Conservation (phyloP, 2,888 invertebrate species). For the Campoletis raptor region DNA sequence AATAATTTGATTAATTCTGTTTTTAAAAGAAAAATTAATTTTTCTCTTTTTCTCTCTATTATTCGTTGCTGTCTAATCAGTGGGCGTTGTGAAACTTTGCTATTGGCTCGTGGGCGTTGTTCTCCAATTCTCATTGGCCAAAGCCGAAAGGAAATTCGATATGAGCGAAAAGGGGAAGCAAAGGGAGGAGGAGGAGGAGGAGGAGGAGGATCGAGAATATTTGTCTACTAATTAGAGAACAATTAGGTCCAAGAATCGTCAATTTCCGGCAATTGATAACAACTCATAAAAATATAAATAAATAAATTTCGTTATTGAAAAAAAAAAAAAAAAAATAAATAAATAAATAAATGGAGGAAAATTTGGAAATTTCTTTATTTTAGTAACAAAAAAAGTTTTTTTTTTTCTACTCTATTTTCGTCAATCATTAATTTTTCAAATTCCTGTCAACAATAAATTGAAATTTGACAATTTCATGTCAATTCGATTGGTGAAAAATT, state of each 20-base stretch:
- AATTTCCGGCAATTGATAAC: not conserved
- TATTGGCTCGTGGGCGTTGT: conserved; percentile 84
- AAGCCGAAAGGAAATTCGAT: conserved; percentile 43
- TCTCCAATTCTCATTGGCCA: conserved; percentile 67
- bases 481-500: too few species aligned
- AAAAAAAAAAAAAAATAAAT: not conserved
- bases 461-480: too few species aligned
- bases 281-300: too few species aligned
- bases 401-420: too few species aligned
- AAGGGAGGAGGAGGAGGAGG: not conserved
- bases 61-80: conserved; percentile 79
- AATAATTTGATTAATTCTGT: not conserved
- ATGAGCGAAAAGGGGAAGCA: not conserved
- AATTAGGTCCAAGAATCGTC: conserved; percentile 27
- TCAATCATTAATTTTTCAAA: too few species aligned
- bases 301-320: not conserved
- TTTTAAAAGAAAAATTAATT: conserved; percentile 43
- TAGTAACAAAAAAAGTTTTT: too few species aligned
- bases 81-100: conserved; percentile 81
- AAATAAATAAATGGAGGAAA: conserved; percentile 4
- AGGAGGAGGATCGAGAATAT: conserved; percentile 11
- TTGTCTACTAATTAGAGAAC: conserved; percentile 46
- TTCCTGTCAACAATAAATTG: too few species aligned
- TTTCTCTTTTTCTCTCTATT: conserved; percentile 7
- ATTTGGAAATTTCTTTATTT: too few species aligned